Evolutionary conservation across 1,140 invertebrate genomes (phyloP).

Genomic region (Colletes gigas): DNA sequence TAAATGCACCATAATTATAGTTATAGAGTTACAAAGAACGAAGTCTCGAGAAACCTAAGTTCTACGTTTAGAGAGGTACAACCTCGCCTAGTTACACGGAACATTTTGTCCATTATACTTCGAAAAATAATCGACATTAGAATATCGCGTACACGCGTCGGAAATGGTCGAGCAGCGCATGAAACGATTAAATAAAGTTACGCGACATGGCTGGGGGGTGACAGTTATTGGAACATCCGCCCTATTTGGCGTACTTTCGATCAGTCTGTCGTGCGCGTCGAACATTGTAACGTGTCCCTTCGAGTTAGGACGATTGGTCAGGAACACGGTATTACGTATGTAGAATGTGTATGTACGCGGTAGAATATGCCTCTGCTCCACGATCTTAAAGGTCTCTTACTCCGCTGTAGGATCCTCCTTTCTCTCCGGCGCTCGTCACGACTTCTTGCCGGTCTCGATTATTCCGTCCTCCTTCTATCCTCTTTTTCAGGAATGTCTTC

Average conservation of each 20-base stretch:
- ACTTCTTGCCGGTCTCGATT: constrained; percentile 65
- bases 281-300: constrained; percentile 23
- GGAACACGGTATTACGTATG: constrained; percentile 48
- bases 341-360: constrained; percentile 49
- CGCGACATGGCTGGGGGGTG: too few relatives aligned
- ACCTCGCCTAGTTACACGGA: too few relatives aligned
- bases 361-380: constrained; percentile 64
- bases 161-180: too few relatives aligned
- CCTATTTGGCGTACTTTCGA: neutral
- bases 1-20: too few relatives aligned
- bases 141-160: too few relatives aligned
- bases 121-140: too few relatives aligned
- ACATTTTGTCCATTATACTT: too few relatives aligned
- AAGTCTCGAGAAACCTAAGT: too few relatives aligned
- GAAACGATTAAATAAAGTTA: too few relatives aligned
- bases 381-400: constrained; percentile 72
- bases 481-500: constrained; percentile 23
- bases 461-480: constrained; percentile 51
- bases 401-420: constrained; percentile 70
- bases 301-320: constrained; percentile 60
- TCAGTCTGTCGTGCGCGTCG: constrained; percentile 8
- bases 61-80: too few relatives aligned
- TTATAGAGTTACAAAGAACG: too few relatives aligned
- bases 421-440: constrained; percentile 71
- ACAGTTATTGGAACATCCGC: too few relatives aligned